phyloP scores from a whole-genome alignment of 2,888 invertebrate species.

The Allacma fusca region DNA sequence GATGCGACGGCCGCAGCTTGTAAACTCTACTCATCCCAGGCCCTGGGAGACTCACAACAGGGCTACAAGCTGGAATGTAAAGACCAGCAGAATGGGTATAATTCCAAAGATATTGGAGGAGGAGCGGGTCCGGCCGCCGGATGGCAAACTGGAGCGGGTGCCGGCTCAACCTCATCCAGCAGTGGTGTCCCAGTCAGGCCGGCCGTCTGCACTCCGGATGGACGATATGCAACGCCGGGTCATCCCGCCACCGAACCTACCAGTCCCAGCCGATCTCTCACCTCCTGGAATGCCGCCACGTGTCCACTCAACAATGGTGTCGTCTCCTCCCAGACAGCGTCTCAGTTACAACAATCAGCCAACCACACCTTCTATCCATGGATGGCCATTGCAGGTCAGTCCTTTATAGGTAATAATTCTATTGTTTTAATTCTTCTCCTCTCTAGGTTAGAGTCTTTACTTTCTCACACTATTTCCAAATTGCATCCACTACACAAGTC shows the following conservation, averaged over 20 bases:
- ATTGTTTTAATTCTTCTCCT: constrained; percentile 35
- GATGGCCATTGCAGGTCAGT: constrained; percentile 99
- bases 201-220: constrained; percentile 84
- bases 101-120: constrained; percentile 72
- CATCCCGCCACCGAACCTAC: constrained; percentile 60
- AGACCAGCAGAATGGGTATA: constrained; percentile 68
- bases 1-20: constrained; percentile 85
- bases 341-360: constrained; percentile 87
- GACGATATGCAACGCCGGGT: constrained; percentile 59
- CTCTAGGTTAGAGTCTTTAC: constrained; percentile 23
- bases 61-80: constrained; percentile 80
- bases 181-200: constrained; percentile 75
- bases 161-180: constrained; percentile 65
- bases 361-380: constrained; percentile 96
- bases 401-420: constrained; percentile 51
- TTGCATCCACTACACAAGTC: too few relatives aligned
- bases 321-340: constrained; percentile 79
- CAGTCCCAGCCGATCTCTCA: constrained; percentile 67
- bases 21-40: constrained; percentile 78
- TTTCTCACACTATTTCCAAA: constrained; percentile 11
- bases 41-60: constrained; percentile 68
- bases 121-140: constrained; percentile 65
- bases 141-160: constrained; percentile 71
- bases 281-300: constrained; percentile 79
- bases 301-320: constrained; percentile 78